Base-by-base conservation (phyloP, 2,113 vertebrate genomes). In the Boleophthalmus pectinirostris region DNA sequence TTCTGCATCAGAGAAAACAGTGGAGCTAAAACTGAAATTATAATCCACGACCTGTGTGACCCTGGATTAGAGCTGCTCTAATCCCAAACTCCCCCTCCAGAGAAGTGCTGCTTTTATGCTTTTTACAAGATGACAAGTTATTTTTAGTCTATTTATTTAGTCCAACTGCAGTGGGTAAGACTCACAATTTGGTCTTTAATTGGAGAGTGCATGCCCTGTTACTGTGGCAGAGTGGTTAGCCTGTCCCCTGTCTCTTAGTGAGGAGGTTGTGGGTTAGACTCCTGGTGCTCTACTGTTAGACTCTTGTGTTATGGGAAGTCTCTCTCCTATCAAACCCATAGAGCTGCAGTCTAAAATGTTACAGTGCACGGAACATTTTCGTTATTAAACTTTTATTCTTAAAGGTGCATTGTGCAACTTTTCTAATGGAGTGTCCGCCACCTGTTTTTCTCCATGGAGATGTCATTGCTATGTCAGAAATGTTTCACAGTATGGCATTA, bases 71-170 rank as follows among this genome's bases (percentile, higher is more conserved):
- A 64, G 2, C 33, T 0, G 29, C 18, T 38, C 29, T 64, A 64
- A 64, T 64, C 61, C 33, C 29, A 64, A 35, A 38, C 16, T 38
- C 60, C 57, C 16, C 57, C 15, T 61, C 16, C 25, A 33, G 5
- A 43, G 33, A 61, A 61, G 7, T 61, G 58, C 25, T 61, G 56
- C 56, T 15, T 58, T 58, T 58, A 58, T 58, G 23, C n/a, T 58
- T 58, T 58, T 13, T 24, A 25, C 54, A 25, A 58, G 25, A 58
- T 25, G 12, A 25, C 20, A n/a, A 25, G 23, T 15, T 58, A 58
- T 58, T 57, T 57, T 57, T 23, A 57, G 56, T 14, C 51, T n/a
- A 24, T 54, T 38, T 38, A n/a, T 23, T 24, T 57, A 25, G 56
- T 57, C 12, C 21, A 25, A 15, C 23, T 57, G 56, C 25, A 25